These are phyloP conservation scores for Phocoena phocoena DNA, from an alignment of 2,113 vertebrate genomes.

Conservation along the genomic window DNA sequence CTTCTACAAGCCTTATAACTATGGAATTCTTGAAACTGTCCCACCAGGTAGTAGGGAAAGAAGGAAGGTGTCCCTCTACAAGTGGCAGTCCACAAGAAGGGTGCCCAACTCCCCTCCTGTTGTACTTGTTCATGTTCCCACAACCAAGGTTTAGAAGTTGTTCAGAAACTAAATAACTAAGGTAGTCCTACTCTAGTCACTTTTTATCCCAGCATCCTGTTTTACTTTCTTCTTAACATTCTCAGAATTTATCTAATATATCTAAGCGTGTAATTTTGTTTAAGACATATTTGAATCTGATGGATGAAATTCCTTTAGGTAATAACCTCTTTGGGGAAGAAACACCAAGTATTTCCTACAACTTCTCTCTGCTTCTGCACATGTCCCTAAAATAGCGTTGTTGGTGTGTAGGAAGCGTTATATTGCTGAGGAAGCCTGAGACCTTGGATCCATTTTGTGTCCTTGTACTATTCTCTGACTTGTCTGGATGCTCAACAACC, in stretches of 20 bases:
- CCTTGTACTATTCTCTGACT: not conserved
- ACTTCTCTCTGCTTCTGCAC: not conserved
- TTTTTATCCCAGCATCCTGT: not conserved
- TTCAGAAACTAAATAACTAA: not conserved
- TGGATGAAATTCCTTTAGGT: not conserved
- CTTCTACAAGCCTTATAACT: not conserved
- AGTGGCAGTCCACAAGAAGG: not conserved
- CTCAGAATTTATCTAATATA: not conserved
- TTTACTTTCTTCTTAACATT: constrained; percentile 30
- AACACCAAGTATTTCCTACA: not conserved
- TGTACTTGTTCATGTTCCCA: not conserved
- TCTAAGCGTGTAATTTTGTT: not conserved
- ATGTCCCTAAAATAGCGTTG: not conserved
- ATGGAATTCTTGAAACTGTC: not conserved
- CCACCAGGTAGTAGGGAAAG: not conserved
- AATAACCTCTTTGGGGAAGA: not conserved
- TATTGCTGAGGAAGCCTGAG: not conserved
- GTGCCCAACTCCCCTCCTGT: not conserved
- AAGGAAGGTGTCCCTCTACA: not conserved
- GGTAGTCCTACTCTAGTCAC: not conserved
- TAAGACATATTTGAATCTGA: constrained; percentile 27
- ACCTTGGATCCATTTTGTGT: not conserved
- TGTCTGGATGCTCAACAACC: not conserved
- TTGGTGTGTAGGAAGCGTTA: not conserved
- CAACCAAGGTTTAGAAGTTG: not conserved